Percentiles rank a stretch among this genome's conserved stretches.
These are phyloP conservation scores for Ophion ventricosus DNA, from an alignment of 2,888 invertebrate genomes.

Conservation along the genomic window DNA sequence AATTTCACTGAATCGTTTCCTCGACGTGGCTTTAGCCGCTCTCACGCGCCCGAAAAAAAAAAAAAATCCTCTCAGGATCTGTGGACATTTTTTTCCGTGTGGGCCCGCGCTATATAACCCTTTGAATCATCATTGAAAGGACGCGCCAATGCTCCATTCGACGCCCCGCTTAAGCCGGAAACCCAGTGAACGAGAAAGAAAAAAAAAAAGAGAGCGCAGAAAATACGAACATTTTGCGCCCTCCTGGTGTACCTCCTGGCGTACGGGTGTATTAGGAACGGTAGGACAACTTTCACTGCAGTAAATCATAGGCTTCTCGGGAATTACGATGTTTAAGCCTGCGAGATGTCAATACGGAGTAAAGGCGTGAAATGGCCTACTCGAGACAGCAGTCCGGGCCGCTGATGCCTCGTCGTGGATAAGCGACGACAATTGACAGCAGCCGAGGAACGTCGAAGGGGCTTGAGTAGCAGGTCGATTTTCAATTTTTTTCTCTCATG, in stretches of 20 bases:
- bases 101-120: constrained; percentile 43
- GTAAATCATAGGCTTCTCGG: constrained; percentile 54
- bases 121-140: constrained; percentile 58
- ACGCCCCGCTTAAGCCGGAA: constrained; percentile 60
- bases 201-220: constrained; percentile 43
- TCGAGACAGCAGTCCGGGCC: constrained; percentile 10
- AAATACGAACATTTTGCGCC: constrained; percentile 35
- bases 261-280: constrained; percentile 9
- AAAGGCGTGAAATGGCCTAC: constrained; percentile 34
- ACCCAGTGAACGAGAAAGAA: constrained; percentile 38
- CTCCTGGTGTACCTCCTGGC: background rate
- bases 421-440: constrained; percentile 25
- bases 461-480: background rate
- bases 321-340: constrained; percentile 61
- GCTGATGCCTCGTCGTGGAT: constrained; percentile 3
- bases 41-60: background rate
- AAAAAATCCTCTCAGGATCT: constrained; percentile 57
- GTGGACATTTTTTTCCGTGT: constrained; percentile 49
- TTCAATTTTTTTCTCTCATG: background rate
- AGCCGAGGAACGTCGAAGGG: constrained; percentile 16
- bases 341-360: constrained; percentile 50
- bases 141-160: constrained; percentile 56
- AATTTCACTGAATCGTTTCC: constrained; percentile 48
- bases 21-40: constrained; percentile 34
- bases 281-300: constrained; percentile 43